These are phyloP conservation scores for Napeogenes inachia DNA, from an alignment of 2,888 invertebrate genomes.

Conservation along the genomic window DNA sequence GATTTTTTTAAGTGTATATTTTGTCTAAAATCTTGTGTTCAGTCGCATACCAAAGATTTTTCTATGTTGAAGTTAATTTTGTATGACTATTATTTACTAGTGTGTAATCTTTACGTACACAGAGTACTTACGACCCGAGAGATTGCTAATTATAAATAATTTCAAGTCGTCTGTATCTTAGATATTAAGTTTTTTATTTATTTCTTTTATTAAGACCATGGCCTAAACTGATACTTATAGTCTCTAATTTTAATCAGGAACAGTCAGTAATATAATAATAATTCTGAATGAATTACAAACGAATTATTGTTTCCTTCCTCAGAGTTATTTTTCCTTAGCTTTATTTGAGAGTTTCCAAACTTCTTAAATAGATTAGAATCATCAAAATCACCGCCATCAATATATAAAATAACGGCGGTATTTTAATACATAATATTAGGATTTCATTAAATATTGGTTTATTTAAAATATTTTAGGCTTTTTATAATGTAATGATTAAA, in stretches of 20 bases:
- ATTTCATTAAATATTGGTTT: no score
- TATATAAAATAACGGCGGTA: no score
- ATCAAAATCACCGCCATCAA: no score
- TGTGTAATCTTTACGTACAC: background rate
- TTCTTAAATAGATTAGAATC: no score
- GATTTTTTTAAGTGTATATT: background rate
- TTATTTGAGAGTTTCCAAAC: background rate
- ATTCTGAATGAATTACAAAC: background rate
- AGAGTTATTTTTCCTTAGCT: background rate
- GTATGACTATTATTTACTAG: background rate
- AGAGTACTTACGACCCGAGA: no score
- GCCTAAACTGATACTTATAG: background rate
- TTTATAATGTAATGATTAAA: no score
- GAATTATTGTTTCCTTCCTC: background rate
- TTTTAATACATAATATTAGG: no score
- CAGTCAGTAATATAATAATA: background rate
- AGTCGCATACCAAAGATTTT: conserved; percentile 2
- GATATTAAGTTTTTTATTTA: background rate
- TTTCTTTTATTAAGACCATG: background rate
- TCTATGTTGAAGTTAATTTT: background rate
- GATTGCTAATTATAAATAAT: no score
- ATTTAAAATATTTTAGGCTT: no score
- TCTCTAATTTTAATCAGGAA: background rate
- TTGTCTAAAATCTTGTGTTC: background rate
- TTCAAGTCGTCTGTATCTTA: no score